A percentile compares a stretch with the other conserved stretches of the same genome.
Evolutionary conservation across 2,888 invertebrate genomes (phyloP).

Genomic region (Sicus ferrugineus): DNA sequence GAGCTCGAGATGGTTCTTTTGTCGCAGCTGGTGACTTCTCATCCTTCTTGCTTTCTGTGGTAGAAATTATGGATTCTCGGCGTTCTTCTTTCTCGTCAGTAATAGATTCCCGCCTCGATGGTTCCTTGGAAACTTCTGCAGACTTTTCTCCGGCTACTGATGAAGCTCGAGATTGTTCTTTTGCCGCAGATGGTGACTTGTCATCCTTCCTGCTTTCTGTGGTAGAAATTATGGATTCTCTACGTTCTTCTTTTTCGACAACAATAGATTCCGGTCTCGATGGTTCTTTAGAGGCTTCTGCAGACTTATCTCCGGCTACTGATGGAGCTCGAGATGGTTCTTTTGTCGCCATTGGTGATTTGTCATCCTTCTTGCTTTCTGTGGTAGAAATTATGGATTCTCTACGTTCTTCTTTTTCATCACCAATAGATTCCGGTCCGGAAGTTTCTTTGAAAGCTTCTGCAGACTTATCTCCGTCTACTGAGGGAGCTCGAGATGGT

Average conservation of each 20-base stretch:
- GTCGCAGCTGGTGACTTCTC: constrained; percentile 36
- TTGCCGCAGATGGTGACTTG: background rate
- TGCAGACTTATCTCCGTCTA: constrained; percentile 31
- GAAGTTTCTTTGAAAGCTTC: constrained; percentile 25
- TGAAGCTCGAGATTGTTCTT: background rate
- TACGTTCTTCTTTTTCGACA: constrained; percentile 33
- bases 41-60: constrained; percentile 31
- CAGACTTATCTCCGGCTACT: constrained; percentile 32
- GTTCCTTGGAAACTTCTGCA: constrained; percentile 35
- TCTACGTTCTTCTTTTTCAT: constrained; percentile 29
- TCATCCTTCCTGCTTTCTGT: constrained; percentile 31
- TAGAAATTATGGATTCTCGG: constrained; percentile 38
- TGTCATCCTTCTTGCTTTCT: constrained; percentile 34
- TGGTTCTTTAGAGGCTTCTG: constrained; percentile 39
- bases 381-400: constrained; percentile 36
- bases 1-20: too few species aligned
- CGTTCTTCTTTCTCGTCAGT: constrained; percentile 40
- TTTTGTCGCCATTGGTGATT: constrained; percentile 34
- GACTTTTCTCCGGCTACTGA: constrained; percentile 48
- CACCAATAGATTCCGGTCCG: constrained; percentile 25
- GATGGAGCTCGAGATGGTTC: constrained; percentile 51
- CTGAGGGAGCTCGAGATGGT: constrained; percentile 32
- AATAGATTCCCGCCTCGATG: constrained; percentile 41
- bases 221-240: constrained; percentile 27
- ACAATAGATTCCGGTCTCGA: constrained; percentile 35